Evolutionary conservation across 1,140 invertebrate species (phyloP).

Genomic region (Sitobion miscanthi): DNA sequence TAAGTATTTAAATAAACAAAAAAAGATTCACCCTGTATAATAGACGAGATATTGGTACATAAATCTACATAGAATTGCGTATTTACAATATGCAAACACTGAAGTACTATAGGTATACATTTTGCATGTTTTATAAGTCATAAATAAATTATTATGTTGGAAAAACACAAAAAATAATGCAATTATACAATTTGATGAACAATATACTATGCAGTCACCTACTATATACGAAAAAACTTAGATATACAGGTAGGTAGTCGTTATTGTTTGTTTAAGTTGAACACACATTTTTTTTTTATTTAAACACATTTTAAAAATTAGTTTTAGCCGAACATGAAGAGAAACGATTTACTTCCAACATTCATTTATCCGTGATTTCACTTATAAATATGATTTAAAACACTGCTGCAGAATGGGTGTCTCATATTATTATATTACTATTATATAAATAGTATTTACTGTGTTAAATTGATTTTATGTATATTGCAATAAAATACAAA

Average conservation of each 20-base stretch:
- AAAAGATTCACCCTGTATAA: neutral
- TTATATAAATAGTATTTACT: neutral
- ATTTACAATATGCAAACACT: neutral
- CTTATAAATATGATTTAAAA: neutral
- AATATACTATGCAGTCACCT: neutral
- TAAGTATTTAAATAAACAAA: too few species aligned
- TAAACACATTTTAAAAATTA: neutral
- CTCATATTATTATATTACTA: neutral
- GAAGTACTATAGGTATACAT: neutral
- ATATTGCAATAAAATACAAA: neutral
- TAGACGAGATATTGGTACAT: neutral
- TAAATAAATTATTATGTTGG: neutral
- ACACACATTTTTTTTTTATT: neutral
- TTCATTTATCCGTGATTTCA: neutral
- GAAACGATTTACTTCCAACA: neutral
- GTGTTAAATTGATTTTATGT: neutral
- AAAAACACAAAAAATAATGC: neutral
- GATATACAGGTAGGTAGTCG: neutral
- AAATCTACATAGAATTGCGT: neutral
- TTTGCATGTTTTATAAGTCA: neutral
- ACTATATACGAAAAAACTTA: neutral
- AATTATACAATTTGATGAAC: neutral
- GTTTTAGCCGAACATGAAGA: neutral
- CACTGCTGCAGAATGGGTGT: neutral
- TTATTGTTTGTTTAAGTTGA: neutral